phyloP scores from a whole-genome alignment of 2,888 invertebrate species.

The Ectobius pallidus region DNA sequence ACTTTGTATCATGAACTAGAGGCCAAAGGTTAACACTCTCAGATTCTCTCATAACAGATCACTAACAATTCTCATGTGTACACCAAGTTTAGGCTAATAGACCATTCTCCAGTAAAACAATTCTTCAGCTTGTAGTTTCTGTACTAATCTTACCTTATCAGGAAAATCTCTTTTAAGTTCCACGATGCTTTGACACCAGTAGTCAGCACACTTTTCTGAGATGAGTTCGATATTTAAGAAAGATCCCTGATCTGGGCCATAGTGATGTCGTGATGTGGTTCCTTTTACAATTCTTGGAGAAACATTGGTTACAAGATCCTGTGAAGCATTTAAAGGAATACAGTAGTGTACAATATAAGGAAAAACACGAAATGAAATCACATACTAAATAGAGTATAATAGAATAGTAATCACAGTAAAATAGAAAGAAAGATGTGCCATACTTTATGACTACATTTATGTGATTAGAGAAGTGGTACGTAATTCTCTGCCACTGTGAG shows the following conservation, averaged over 20 bases:
- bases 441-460: too few species aligned
- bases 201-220: conserved; percentile 92
- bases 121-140: too few species aligned
- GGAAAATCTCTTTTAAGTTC: conserved; percentile 95
- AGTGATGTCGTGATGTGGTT: conserved; percentile 87
- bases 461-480: too few species aligned
- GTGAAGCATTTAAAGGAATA: conserved; percentile 45
- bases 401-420: not conserved
- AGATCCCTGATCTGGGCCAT: conserved; percentile 94
- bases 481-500: too few species aligned
- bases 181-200: conserved; percentile 88
- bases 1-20: too few species aligned
- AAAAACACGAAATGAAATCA: not conserved
- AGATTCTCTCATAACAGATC: too few species aligned
- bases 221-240: conserved; percentile 98
- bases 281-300: conserved; percentile 96
- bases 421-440: not conserved
- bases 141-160: conserved; percentile 77
- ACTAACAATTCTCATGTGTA: too few species aligned
- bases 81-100: too few species aligned
- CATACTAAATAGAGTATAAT: not conserved
- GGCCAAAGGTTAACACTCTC: too few species aligned
- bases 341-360: too few species aligned
- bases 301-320: conserved; percentile 95
- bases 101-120: too few species aligned